Percentiles rank a stretch among this genome's conserved stretches.
Evolutionary conservation across 2,113 vertebrate genomes (phyloP).

Genomic region (Vombatus ursinus): DNA sequence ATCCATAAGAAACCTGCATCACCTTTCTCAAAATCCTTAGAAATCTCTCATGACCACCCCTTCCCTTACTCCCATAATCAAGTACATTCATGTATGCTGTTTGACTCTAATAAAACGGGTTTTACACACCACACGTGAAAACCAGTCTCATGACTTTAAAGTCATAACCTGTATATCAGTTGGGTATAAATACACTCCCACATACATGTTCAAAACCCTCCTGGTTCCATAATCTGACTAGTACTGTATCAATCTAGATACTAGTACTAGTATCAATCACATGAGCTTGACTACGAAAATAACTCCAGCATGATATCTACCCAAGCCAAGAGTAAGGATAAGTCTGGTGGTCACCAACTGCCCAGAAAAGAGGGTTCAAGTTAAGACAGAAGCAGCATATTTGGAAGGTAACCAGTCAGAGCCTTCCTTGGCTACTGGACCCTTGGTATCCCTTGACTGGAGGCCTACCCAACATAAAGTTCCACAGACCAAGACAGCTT

Average conservation of each 20-base stretch:
- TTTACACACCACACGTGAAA: accelerated
- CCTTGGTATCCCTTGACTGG: neutral
- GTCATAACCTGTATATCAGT: neutral
- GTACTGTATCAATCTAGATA: neutral
- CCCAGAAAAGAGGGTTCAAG: neutral
- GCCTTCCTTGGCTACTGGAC: neutral
- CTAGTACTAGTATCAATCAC: neutral
- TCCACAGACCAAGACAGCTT: neutral
- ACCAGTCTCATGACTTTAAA: no score
- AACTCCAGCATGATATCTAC: neutral
- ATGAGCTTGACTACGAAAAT: neutral
- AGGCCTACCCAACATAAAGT: neutral
- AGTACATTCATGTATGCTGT: neutral
- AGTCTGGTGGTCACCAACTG: neutral
- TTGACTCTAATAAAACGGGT: neutral
- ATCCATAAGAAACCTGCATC: neutral
- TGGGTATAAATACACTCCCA: neutral
- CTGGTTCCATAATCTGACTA: neutral
- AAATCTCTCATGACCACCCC: neutral
- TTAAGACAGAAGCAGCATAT: neutral
- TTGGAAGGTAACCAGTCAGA: neutral
- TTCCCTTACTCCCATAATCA: neutral
- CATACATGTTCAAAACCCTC: neutral
- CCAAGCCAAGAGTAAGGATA: neutral
- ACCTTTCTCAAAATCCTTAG: neutral